Evolutionary conservation across 2,888 invertebrate genomes (phyloP), one percentile per base, ranked within the genome.

Genomic region (Dioctria linearis): DNA sequence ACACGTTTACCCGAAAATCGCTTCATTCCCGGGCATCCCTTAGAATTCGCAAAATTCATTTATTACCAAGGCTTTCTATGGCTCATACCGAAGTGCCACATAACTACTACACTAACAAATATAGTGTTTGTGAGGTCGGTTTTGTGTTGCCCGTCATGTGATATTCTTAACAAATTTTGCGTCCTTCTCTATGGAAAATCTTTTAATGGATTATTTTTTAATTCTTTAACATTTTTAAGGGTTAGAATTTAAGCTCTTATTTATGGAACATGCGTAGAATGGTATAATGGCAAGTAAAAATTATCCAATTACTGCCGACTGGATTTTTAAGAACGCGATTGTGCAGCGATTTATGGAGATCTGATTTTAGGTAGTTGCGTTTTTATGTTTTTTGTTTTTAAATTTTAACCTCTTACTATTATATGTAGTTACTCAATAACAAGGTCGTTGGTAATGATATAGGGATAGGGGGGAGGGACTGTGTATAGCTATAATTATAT

Each of bases 41-140:
- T 25, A 37, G 8, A 39, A 39, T 39, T 51, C 71, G 37, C 71
- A 25, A 5, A 71, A 71, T 71, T 49, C 71, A 71, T 71, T 71
- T 71, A 71, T 71, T 71, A 54, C 71, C 51, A 54, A 67, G 67
- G 46, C 2, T 71, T 37, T 39, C 13, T 2, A 39, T 25, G 25
- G 25, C 54, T n/a, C 49, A 42, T 69, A 49, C 37, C 6, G 25
- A 57, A n/a, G 25, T 42, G 13, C 4, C 46, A 46, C 46, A 67
- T 1, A 0, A 25, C 25, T 25, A 46, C 39, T 42, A 37, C n/a
- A 8, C 66, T 40, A n/a, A 66, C 66, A 11, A 54, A 25, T 69
- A n/a, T 49, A 51, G 69, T 49, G 25, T 49, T 69, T 51, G 43
- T 51, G 49, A 69, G 69, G 51, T 69, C 51, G 69, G n/a, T 69